Percentiles rank a stretch among this genome's conserved stretches.
Conservation (phyloP, 2,113 vertebrate genomes). For the Nibea coibor region DNA sequence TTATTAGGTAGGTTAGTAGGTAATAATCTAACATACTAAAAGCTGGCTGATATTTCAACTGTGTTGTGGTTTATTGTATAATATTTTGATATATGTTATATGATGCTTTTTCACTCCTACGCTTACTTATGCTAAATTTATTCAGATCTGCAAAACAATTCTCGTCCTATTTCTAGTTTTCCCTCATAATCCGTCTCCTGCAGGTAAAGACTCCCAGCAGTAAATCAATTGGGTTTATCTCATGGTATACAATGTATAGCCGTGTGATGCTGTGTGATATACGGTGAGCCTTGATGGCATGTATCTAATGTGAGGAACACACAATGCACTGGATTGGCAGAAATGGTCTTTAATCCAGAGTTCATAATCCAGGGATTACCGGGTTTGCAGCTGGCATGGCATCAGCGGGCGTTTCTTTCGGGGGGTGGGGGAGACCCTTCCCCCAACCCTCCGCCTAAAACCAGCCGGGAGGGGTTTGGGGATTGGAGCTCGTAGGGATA, state of each 20-base stretch:
- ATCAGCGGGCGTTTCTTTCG: constrained; percentile 65
- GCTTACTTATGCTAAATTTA: background rate
- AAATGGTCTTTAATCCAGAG: constrained; percentile 80
- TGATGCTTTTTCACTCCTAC: constrained; percentile 18
- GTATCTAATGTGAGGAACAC: constrained; percentile 58
- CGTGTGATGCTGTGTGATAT: constrained; percentile 1
- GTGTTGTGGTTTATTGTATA: background rate
- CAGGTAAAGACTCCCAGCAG: background rate
- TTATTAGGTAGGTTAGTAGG: background rate
- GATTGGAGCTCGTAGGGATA: constrained; percentile 46
- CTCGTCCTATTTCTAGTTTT: background rate
- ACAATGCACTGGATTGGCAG: constrained; percentile 69
- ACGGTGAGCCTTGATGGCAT: constrained; percentile 4
- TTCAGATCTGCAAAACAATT: constrained; percentile 3
- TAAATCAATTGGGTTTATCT: constrained; percentile 13
- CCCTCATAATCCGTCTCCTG: constrained; percentile 2
- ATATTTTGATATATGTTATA: background rate
- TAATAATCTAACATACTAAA: background rate
- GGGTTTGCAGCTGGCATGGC: constrained; percentile 81
- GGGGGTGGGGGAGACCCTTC: constrained; percentile 55
- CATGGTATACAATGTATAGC: background rate
- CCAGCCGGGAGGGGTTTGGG: constrained; percentile 45
- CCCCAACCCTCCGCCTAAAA: constrained; percentile 67
- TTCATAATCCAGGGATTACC: constrained; percentile 85
- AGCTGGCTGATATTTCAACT: constrained; percentile 20